Percentiles rank a stretch among this genome's conserved stretches.
phyloP scores from a whole-genome alignment of 2,888 invertebrate species.

The Carabus problematicus region DNA sequence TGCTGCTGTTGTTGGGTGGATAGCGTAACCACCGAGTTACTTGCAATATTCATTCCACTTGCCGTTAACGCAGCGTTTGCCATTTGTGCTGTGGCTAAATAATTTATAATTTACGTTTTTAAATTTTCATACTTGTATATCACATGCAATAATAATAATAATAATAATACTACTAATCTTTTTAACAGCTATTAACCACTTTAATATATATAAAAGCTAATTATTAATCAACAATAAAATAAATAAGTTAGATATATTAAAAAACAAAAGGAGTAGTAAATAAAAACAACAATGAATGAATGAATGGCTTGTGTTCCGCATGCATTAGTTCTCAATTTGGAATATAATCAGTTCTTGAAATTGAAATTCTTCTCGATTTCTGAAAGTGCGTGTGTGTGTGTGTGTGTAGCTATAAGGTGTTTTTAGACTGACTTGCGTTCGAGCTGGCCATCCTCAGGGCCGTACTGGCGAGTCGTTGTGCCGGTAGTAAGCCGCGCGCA shows the following conservation, averaged over 20 bases:
- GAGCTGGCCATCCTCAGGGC: conserved; percentile 58
- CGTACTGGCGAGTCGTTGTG: conserved; percentile 51
- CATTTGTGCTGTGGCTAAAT: conserved; percentile 53
- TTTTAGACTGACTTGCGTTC: conserved; percentile 57
- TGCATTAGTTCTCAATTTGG: conserved; percentile 6
- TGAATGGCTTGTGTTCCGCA: neutral
- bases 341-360: conserved; percentile 1
- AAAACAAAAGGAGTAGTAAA: neutral
- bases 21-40: conserved; percentile 42
- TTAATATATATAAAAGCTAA: too few species aligned
- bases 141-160: conserved; percentile 4
- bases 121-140: neutral
- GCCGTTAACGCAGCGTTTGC: conserved; percentile 48
- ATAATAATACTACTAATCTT: too few species aligned
- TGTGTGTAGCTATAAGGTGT: conserved; percentile 6
- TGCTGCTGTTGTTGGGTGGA: conserved; percentile 43
- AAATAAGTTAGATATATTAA: too few species aligned
- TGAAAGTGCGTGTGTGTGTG: neutral
- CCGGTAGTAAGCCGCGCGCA: conserved; percentile 55
- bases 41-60: conserved; percentile 35
- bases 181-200: too few species aligned
- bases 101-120: conserved; percentile 46
- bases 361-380: conserved; percentile 9
- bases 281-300: too few species aligned
- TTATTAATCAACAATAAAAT: too few species aligned